Base-by-base conservation (phyloP, 2,113 vertebrate genomes). In the Nerophis ophidion region DNA sequence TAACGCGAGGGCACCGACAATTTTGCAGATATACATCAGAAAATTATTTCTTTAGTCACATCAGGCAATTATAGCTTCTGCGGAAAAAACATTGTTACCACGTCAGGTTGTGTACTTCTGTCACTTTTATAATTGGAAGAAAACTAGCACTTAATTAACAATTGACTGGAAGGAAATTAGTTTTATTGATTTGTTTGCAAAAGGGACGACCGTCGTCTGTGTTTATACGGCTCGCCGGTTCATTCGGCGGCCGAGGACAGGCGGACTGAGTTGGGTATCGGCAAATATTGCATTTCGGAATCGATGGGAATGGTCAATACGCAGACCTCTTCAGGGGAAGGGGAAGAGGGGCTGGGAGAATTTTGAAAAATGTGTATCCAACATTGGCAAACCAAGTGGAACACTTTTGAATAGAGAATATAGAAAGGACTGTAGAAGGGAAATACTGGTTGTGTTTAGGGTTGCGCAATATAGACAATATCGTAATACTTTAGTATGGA, bases 181-280 rank as follows among this genome's bases (percentile, higher is more conserved):
- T 87, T 86, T 86, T 84, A 88, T 88, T 84, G 86, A 88, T 85
- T 87, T 82, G 82, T 84, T 85, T 83, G 79, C 77, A 12, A 38
- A 26, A 78, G 74, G 76, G 65, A 82, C 71, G 79, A 80, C 71
- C 83, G 82, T 72, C 66, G 60, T 81, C 70, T 77, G 12, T 73
- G 72, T 63, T 55, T 49, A 54, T 65, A 65, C 66, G 62, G 68
- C 78, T 79, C 67, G 64, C 54, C 62, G 19, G 45, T 66, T 64
- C n/a, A 57, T 71, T 69, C 57, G 81, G 67, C 59, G 71, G 61
- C 50, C 38, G 72, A 65, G 46, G 48, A 49, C 15, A 51, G n/a
- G 67, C 66, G 64, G 69, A 56, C 46, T 5, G 58, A 66, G 67
- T 75, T 81, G 68, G 78, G 80, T 76, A 74, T 84, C 73, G 74